These are phyloP conservation scores for Myripristis murdjan DNA, from an alignment of 2,797 vertebrate genomes.

Conservation along the genomic window DNA sequence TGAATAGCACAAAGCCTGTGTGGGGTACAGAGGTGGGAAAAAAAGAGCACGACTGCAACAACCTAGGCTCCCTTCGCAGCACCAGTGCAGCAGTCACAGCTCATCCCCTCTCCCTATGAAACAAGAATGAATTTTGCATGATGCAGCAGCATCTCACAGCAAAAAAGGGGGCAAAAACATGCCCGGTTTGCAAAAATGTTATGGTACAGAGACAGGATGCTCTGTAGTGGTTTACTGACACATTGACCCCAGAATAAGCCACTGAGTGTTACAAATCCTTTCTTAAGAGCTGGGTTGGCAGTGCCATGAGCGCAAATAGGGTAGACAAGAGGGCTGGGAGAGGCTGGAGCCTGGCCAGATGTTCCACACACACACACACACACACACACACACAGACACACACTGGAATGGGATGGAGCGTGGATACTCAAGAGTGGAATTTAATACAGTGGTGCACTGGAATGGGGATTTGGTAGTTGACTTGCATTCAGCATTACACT, in stretches of 20 bases:
- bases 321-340: constrained; percentile 38
- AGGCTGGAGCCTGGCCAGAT: constrained; percentile 54
- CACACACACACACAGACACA: constrained; percentile 17
- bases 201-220: constrained; percentile 31
- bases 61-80: constrained; percentile 32
- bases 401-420: background rate
- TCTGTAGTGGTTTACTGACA: constrained; percentile 60
- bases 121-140: constrained; percentile 74
- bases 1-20: constrained; percentile 6
- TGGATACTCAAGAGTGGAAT: background rate
- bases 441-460: background rate
- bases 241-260: constrained; percentile 57
- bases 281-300: constrained; percentile 52
- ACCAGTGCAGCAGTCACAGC: constrained; percentile 52
- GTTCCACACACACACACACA: constrained; percentile 11
- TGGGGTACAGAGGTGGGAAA: constrained; percentile 19
- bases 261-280: constrained; percentile 67
- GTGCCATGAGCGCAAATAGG: constrained; percentile 30
- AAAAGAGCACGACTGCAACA: constrained; percentile 30
- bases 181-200: constrained; percentile 34
- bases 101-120: constrained; percentile 52
- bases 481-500: background rate
- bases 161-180: constrained; percentile 38
- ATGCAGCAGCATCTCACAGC: constrained; percentile 61
- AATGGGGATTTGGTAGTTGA: background rate